Percentiles rank a stretch among this genome's conserved stretches.
Conservation (phyloP, 2,888 invertebrate genomes). For the Acronicta aceris region DNA sequence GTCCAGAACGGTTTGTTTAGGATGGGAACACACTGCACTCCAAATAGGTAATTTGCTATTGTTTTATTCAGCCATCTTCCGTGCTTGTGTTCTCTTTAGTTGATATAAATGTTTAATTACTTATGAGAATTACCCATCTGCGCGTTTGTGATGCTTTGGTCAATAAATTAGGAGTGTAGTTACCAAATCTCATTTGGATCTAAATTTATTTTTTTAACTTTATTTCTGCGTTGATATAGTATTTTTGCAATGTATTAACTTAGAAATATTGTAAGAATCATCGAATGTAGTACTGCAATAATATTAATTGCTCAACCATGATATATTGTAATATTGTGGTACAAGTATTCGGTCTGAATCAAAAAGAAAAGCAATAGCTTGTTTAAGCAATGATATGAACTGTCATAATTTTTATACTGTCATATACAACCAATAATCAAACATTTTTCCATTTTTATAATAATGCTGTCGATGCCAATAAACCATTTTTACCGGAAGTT, state of each 20-base stretch:
- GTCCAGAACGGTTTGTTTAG: constrained; percentile 83
- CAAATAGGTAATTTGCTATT: constrained; percentile 50
- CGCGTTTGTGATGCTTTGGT: constrained; percentile 65
- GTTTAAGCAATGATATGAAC: constrained; percentile 61
- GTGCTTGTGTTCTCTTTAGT: constrained; percentile 72
- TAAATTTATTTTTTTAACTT: constrained; percentile 57
- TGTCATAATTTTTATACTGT: constrained; percentile 80
- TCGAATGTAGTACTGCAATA: constrained; percentile 70
- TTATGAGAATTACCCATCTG: constrained; percentile 63
- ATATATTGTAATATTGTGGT: constrained; percentile 51
- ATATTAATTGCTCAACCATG: constrained; percentile 81
- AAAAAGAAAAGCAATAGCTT: constrained; percentile 63
- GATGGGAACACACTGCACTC: constrained; percentile 74
- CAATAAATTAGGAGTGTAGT: constrained; percentile 75
- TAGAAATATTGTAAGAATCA: constrained; percentile 65
- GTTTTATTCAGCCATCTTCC: constrained; percentile 56
- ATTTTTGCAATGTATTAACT: constrained; percentile 62
- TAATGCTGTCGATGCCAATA: constrained; percentile 82
- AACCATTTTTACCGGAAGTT: constrained; percentile 82
- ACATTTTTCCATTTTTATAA: constrained; percentile 82
- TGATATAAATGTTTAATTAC: constrained; percentile 62
- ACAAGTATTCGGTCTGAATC: constrained; percentile 62
- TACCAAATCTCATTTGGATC: constrained; percentile 71
- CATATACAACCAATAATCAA: constrained; percentile 73
- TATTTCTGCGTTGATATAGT: constrained; percentile 64